These are phyloP conservation scores for Tamias sibiricus DNA, from an alignment of 2,113 vertebrate species.

Conservation along the genomic window DNA sequence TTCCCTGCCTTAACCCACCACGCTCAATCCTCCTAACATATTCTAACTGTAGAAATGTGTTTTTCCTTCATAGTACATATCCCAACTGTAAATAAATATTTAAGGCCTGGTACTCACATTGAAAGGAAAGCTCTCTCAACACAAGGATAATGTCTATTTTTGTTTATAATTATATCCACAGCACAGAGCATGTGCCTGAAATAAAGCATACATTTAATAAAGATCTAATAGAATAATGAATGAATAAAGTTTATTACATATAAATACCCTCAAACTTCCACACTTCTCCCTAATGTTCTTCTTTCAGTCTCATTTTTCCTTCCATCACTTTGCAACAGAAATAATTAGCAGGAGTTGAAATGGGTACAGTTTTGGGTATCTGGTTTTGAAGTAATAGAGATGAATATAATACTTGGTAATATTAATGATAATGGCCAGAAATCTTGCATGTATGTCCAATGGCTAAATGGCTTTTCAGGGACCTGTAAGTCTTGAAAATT, in stretches of 20 bases:
- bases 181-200: neutral
- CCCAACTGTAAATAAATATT: too few species aligned
- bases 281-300: neutral
- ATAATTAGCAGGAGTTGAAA: neutral
- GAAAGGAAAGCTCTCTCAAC: too few species aligned
- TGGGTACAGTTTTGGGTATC: neutral
- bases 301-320: neutral
- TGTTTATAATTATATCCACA: too few species aligned
- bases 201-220: neutral
- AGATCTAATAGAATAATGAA: neutral
- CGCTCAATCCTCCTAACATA: too few species aligned
- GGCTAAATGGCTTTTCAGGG: neutral
- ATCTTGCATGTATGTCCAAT: neutral
- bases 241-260: too few species aligned
- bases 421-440: neutral
- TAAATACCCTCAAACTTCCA: neutral
- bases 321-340: neutral
- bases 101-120: too few species aligned
- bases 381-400: neutral
- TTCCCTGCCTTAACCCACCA: too few species aligned
- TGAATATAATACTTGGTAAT: neutral
- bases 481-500: conserved; percentile 5
- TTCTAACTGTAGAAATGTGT: too few species aligned
- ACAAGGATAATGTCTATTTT: too few species aligned
- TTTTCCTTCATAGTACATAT: too few species aligned